Base-by-base conservation (phyloP, 2,888 invertebrate species). In the Drosophila helvetica region DNA sequence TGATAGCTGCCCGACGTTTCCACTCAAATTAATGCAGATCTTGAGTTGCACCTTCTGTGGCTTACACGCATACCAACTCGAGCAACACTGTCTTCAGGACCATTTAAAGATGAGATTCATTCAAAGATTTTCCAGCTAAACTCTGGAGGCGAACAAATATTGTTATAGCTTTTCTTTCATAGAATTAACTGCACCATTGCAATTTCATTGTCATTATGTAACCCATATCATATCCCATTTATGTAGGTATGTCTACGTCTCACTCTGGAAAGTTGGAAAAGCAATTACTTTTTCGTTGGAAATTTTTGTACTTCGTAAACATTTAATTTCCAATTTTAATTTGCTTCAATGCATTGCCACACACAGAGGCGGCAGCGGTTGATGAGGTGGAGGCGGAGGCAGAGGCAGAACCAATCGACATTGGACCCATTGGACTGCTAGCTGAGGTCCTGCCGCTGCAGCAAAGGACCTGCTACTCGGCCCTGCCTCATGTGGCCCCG, bases 261-360 rank as follows among this genome's bases (percentile, higher is more conserved):
- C 63, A 17, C 33, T 38, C 63, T 38, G 18, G 48, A 68, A 68
- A 71, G 48, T 57, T 73, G 77, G 69, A 77, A 83, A 82, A 82
- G 83, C 83, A 84, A 84, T 84, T 84, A 84, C 88, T 83, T 88
- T 86, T 83, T 67, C 86, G 86, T 88, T 82, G 79, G 38, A 76
- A 74, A 88, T 83, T 77, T 84, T 84, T 83, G 86, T 75, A 74
- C 84, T 84, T 80, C 85, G 85, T 85, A 85, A 84, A 85, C 89
- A 85, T 86, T 85, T 88, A 85, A 85, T 85, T 85, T 88, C 72
- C 84, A 88, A 88, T 85, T 85, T 85, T 88, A 86, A 85, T 85
- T 88, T 86, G 81, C 79, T 84, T 71, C 68, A 85, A 81, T 84
- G 87, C 87, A 88, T 76, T 74, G 84, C 67, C 83, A 75, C 86